Evolutionary conservation across 1,140 invertebrate species (phyloP).

Genomic region (Zaprionus inermis): DNA sequence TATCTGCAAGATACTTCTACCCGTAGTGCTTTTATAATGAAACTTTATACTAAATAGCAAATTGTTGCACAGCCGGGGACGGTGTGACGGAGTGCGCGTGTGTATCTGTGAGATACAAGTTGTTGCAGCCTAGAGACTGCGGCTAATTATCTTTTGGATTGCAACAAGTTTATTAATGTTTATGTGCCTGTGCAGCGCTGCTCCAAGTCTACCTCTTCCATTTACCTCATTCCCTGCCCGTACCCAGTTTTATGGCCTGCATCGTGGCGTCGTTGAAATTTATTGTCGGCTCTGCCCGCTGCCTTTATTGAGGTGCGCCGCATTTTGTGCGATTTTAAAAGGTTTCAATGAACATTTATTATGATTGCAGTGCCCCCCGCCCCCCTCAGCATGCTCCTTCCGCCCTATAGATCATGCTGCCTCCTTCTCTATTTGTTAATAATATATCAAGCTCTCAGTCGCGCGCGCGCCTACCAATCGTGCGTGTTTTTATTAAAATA

Average conservation of each 20-base stretch:
- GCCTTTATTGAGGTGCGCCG: constrained; percentile 75
- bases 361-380: constrained; percentile 67
- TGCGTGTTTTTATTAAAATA: constrained; percentile 52
- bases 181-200: constrained; percentile 46
- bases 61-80: constrained; percentile 59
- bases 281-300: constrained; percentile 63
- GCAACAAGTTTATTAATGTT: constrained; percentile 83
- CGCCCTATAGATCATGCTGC: too few relatives aligned
- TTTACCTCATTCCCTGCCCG: neutral
- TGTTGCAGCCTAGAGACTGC: constrained; percentile 64
- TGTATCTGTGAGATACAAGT: constrained; percentile 40
- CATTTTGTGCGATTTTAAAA: constrained; percentile 80
- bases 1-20: constrained; percentile 38
- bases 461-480: constrained; percentile 4
- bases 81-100: neutral
- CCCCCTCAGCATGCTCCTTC: neutral
- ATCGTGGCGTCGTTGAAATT: constrained; percentile 71
- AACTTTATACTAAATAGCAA: constrained; percentile 83
- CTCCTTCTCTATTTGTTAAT: constrained; percentile 23
- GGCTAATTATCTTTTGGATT: constrained; percentile 82
- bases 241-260: constrained; percentile 3
- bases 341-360: constrained; percentile 83
- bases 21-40: constrained; percentile 76
- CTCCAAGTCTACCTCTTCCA: neutral
- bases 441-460: constrained; percentile 64